A percentile compares a stretch with the other conserved stretches of the same genome.
These are phyloP conservation scores for Todiramphus saurophagus DNA, from an alignment of 2,113 vertebrate species.

Conservation along the genomic window DNA sequence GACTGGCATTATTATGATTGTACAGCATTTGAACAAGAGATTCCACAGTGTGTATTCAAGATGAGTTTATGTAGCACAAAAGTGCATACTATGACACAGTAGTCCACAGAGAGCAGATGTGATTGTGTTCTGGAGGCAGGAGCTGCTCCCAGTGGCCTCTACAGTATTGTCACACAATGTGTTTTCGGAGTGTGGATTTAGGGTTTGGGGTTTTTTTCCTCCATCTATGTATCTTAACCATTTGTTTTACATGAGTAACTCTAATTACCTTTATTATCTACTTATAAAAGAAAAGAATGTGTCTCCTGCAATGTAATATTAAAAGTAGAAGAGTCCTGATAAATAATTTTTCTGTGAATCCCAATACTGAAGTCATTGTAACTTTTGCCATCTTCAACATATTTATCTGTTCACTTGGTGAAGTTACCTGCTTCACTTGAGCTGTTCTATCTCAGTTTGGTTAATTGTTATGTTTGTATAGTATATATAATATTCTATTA, in stretches of 20 bases:
- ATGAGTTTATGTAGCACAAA: constrained; percentile 6
- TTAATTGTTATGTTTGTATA: neutral
- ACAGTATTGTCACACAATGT: neutral
- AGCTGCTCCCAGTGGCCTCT: neutral
- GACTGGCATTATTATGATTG: neutral
- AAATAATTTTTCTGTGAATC: neutral
- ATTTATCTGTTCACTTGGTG: neutral
- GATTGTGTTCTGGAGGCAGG: neutral
- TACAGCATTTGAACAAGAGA: neutral
- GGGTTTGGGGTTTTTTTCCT: neutral
- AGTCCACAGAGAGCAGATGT: neutral
- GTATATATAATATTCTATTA: neutral
- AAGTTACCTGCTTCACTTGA: neutral
- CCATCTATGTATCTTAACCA: neutral
- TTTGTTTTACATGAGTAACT: constrained; percentile 33
- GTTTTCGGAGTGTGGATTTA: neutral
- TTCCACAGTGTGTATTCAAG: neutral
- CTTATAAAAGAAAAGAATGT: neutral
- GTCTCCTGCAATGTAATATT: neutral
- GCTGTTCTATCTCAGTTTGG: neutral
- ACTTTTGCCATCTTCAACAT: neutral
- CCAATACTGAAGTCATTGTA: neutral
- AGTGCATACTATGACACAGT: constrained; percentile 7
- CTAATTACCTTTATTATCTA: constrained; percentile 33
- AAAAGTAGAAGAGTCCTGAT: neutral